Evolutionary conservation across 2,113 vertebrate genomes (phyloP).

Genomic region (Chloebia gouldiae): DNA sequence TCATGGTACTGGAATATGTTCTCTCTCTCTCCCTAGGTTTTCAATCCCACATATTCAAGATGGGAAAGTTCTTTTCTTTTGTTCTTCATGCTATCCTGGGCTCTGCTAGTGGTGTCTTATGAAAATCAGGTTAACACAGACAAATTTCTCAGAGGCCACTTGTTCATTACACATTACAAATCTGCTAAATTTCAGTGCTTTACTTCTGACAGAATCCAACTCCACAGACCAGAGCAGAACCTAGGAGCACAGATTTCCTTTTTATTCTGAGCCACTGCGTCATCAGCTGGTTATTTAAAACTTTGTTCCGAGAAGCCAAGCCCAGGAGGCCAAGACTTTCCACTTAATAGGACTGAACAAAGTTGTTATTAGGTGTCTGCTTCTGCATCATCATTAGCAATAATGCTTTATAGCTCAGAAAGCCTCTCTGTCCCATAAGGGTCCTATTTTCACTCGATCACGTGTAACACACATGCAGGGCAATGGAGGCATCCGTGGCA

Average conservation of each 20-base stretch:
- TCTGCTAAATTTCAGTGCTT: not conserved
- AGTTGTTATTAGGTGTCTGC: not conserved
- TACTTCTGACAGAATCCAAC: not conserved
- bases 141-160: slow-evolving; percentile 1
- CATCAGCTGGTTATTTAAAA: slow-evolving; percentile 50
- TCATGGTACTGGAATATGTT: not conserved
- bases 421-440: not conserved
- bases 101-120: not conserved
- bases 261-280: slow-evolving; percentile 1
- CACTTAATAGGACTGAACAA: not conserved
- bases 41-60: not conserved
- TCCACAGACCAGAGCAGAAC: not conserved
- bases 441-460: not conserved
- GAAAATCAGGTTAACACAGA: not conserved
- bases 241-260: not conserved
- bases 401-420: not conserved
- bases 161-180: not conserved
- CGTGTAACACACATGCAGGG: not conserved
- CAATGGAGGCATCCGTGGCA: not conserved
- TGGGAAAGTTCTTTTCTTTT: not conserved
- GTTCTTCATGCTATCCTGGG: not conserved
- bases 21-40: not conserved
- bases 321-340: slow-evolving; percentile 11
- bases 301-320: not conserved
- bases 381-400: slow-evolving; percentile 32